Base-by-base conservation (phyloP, 2,797 vertebrate species). In the Cyclura pinguis region DNA sequence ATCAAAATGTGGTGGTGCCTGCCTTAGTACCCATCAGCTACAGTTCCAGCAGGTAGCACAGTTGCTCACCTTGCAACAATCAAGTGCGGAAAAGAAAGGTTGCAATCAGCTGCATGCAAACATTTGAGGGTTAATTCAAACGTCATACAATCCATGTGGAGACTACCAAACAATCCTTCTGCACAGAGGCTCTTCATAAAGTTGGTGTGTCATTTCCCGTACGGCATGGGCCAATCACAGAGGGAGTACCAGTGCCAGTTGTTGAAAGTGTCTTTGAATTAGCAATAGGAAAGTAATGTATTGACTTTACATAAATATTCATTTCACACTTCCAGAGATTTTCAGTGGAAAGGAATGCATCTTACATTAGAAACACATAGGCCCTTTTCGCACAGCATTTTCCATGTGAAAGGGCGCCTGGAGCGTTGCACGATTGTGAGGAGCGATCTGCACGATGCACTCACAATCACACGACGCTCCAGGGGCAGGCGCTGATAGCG, bases 1-100 rank as follows among this genome's bases (percentile, higher is more conserved):
- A 92, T 96, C 94, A 94, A 92, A 96, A 3, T 92, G 91, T 95
- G 91, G 93, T 94, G 87, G 90, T 88, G 95, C 86, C 81, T 94
- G 88, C 93, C 91, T 93, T 93, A 93, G 94, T 95, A 95, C 88
- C 88, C 90, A 91, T 93, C 78, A 94, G 88, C 92, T 77, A 38
- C 52, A 86, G 4, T 92, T 96, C 55, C 13, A 88, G 95, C 91
- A 95, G 92, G 52, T 92, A 93, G 93, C 13, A 0, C 77, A 92
- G 74, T 6, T 91, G 90, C 88, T 32, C 80, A 88, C 84, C 89
- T 90, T 57, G 16, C 6, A 87, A 90, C 88, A 85, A 57, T 73
- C 1, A 0, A 47, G 64, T 86, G 55, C 35, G 87, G 57, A 80
- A 69, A 47, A n/a, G 86, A 80, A 88, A 59, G 84, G 22, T 0